A percentile compares a stretch with the other conserved stretches of the same genome.
Evolutionary conservation across 2,797 vertebrate genomes (phyloP).

Genomic region (Anolis apletophallus): DNA sequence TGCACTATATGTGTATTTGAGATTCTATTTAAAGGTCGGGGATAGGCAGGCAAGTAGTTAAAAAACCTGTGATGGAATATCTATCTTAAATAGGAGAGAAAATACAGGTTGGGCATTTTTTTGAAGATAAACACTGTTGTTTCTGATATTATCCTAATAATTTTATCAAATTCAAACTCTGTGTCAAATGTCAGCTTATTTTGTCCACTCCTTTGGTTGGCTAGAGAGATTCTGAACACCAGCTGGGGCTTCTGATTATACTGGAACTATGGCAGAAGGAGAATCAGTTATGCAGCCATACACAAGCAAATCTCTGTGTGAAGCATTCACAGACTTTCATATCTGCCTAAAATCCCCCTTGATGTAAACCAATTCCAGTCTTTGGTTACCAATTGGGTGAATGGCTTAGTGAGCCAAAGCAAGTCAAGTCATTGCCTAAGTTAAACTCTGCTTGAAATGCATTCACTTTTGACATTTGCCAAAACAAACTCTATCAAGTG

Average conservation of each 20-base stretch:
- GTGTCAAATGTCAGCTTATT: slow-evolving; percentile 37
- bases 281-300: slow-evolving; percentile 37
- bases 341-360: neutral
- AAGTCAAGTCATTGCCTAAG: neutral
- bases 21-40: too few relatives aligned
- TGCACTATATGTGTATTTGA: too few relatives aligned
- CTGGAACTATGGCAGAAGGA: slow-evolving; percentile 33
- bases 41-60: neutral
- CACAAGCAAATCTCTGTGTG: slow-evolving; percentile 18
- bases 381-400: slow-evolving; percentile 25
- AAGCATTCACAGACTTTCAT: slow-evolving; percentile 18
- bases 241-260: slow-evolving; percentile 34
- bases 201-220: slow-evolving; percentile 12
- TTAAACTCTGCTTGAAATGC: slow-evolving; percentile 2
- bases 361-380: slow-evolving; percentile 15
- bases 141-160: neutral
- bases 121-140: neutral
- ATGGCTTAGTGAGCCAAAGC: neutral
- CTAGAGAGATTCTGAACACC: slow-evolving; percentile 21
- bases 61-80: neutral
- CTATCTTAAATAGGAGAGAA: neutral
- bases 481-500: neutral
- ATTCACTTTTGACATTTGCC: slow-evolving; percentile 5
- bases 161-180: neutral
- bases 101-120: neutral